A percentile compares a stretch with the other conserved stretches of the same genome.
These are phyloP conservation scores for Diadema setosum DNA, from an alignment of 35 echinoderm and acorn worm genomes.

Conservation along the genomic window DNA sequence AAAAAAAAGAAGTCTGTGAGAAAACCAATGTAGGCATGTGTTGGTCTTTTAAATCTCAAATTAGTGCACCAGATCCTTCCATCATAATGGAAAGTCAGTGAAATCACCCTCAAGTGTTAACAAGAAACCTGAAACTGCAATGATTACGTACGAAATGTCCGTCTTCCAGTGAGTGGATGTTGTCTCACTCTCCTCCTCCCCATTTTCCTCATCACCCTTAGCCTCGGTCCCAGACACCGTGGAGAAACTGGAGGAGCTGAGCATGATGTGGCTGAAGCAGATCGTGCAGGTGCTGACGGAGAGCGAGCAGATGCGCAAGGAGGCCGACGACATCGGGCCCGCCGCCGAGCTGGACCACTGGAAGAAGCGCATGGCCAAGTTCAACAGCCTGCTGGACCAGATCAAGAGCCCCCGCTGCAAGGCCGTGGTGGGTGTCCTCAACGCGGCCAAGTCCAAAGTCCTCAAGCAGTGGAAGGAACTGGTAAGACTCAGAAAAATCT, in stretches of 20 bases:
- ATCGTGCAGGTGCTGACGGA: slow-evolving; percentile 97
- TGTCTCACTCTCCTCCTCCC: no score
- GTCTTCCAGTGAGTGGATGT: no score
- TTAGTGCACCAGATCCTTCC: no score
- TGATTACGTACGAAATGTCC: no score
- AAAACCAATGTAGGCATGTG: no score
- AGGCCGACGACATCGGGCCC: slow-evolving; percentile 97
- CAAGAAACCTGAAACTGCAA: no score
- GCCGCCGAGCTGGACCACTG: slow-evolving; percentile 98
- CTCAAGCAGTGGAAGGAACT: slow-evolving; percentile 96
- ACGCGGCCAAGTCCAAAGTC: slow-evolving; percentile 94
- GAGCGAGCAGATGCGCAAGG: slow-evolving; percentile 99
- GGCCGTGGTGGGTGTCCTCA: slow-evolving; percentile 89
- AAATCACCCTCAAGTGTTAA: no score
- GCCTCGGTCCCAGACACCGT: slow-evolving; percentile 92
- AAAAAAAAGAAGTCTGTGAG: no score
- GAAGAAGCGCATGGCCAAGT: slow-evolving; percentile 98
- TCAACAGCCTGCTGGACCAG: slow-evolving; percentile 98
- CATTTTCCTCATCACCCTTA: no score
- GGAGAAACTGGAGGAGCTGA: slow-evolving; percentile 93
- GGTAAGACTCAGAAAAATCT: no score
- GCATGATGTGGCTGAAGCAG: slow-evolving; percentile 86
- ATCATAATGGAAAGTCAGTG: no score
- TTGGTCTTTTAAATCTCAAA: no score
- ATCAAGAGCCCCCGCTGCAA: slow-evolving; percentile 96